These are phyloP conservation scores for Pteronotus mesoamericanus DNA, from an alignment of 2,797 vertebrate species.

Conservation along the genomic window DNA sequence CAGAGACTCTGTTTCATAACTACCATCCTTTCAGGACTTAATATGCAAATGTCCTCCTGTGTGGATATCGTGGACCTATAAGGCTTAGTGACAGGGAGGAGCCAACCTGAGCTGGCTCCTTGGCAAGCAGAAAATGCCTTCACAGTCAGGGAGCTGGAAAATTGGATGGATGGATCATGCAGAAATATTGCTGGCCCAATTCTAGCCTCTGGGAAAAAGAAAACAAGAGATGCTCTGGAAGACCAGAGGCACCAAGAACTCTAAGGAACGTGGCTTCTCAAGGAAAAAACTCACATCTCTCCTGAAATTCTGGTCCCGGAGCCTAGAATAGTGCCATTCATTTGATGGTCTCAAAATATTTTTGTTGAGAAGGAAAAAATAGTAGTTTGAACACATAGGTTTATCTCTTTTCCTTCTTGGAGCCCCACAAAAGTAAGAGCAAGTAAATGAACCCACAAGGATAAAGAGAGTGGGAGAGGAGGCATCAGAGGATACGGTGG, in stretches of 20 bases:
- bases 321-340: background rate
- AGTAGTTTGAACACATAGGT: background rate
- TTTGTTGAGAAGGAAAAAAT: background rate
- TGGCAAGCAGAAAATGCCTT: background rate
- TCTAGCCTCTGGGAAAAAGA: background rate
- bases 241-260: background rate
- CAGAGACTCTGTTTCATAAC: background rate
- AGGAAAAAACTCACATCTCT: background rate
- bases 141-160: background rate
- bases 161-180: background rate
- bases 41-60: background rate
- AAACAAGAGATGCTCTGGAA: background rate
- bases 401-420: constrained; percentile 14
- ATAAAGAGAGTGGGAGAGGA: constrained; percentile 52
- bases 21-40: background rate
- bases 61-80: background rate
- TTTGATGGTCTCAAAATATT: background rate
- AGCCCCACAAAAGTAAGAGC: constrained; percentile 13
- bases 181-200: background rate
- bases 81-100: background rate
- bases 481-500: background rate
- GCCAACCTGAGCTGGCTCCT: background rate
- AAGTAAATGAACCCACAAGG: constrained; percentile 15
- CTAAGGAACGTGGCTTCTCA: background rate
- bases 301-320: background rate